Evolutionary conservation across 1,140 invertebrate genomes (phyloP).

Genomic region (Campodea augens): DNA sequence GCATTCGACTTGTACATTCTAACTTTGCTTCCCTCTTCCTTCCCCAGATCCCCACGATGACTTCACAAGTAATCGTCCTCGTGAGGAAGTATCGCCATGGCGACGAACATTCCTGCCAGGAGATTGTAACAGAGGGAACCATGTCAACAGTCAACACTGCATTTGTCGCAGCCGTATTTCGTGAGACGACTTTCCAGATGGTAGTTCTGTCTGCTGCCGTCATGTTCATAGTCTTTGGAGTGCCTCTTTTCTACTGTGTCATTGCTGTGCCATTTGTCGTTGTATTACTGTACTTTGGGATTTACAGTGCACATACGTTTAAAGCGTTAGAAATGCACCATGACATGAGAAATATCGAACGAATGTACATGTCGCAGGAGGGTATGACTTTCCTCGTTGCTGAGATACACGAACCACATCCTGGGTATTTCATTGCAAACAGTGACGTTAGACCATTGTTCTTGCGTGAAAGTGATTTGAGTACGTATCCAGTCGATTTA

Average conservation of each 20-base stretch:
- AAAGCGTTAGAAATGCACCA: constrained; percentile 19
- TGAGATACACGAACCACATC: constrained; percentile 24
- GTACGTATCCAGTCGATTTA: constrained; percentile 18
- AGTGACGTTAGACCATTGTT: constrained; percentile 21
- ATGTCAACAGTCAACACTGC: constrained; percentile 26
- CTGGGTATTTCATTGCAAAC: constrained; percentile 13
- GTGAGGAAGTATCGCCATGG: constrained; percentile 26
- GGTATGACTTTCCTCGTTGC: constrained; percentile 32
- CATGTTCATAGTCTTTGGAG: constrained; percentile 32
- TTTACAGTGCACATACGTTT: constrained; percentile 23
- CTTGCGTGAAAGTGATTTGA: constrained; percentile 23
- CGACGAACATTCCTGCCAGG: constrained; percentile 25
- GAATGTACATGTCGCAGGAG: constrained; percentile 24
- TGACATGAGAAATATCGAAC: constrained; percentile 16
- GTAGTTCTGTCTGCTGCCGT: constrained; percentile 29
- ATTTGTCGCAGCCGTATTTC: constrained; percentile 25
- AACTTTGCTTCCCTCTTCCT: neutral
- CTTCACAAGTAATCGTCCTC: constrained; percentile 16
- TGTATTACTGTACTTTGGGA: constrained; percentile 23
- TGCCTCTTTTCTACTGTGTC: constrained; percentile 27
- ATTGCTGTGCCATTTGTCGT: constrained; percentile 26
- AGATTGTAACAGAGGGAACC: constrained; percentile 25
- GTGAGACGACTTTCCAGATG: constrained; percentile 29
- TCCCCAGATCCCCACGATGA: neutral
- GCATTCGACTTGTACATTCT: no score